A percentile compares a stretch with the other conserved stretches of the same genome.
Evolutionary conservation across 2,797 vertebrate species (phyloP).

Genomic region (Cynodonichthys magdalenae): DNA sequence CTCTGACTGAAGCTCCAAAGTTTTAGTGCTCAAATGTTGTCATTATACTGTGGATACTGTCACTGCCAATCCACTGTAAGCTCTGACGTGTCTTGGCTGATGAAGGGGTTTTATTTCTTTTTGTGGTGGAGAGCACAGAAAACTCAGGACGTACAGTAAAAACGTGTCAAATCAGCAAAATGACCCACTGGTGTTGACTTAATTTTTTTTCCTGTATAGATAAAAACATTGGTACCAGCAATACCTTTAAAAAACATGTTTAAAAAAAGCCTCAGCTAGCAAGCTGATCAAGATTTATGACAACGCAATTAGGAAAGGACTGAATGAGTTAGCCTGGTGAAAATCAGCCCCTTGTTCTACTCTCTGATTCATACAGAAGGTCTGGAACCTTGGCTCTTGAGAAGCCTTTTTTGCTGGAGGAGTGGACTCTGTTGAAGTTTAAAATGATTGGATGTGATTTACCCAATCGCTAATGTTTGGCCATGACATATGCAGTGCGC

Average conservation of each 20-base stretch:
- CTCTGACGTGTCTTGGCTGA: constrained; percentile 20
- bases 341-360: no score
- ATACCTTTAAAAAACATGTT: not conserved
- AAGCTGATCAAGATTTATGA: not conserved
- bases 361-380: no score
- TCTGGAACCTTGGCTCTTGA: no score
- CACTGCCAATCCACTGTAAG: constrained; percentile 26
- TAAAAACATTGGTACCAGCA: not conserved
- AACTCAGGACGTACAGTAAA: constrained; percentile 13
- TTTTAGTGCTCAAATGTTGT: constrained; percentile 33
- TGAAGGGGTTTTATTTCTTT: constrained; percentile 34
- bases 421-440: no score
- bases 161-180: constrained; percentile 5
- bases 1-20: constrained; percentile 30
- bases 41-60: constrained; percentile 24
- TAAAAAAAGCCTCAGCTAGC: not conserved
- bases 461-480: no score
- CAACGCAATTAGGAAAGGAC: not conserved
- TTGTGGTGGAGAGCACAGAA: constrained; percentile 4
- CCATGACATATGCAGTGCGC: no score
- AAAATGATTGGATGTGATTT: no score
- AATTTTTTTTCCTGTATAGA: not conserved
- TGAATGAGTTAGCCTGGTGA: not conserved
- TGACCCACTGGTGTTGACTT: not conserved
- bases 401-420: no score